phyloP scores from a whole-genome alignment of 2,888 invertebrate genomes.

The Orthonevra nobilis region DNA sequence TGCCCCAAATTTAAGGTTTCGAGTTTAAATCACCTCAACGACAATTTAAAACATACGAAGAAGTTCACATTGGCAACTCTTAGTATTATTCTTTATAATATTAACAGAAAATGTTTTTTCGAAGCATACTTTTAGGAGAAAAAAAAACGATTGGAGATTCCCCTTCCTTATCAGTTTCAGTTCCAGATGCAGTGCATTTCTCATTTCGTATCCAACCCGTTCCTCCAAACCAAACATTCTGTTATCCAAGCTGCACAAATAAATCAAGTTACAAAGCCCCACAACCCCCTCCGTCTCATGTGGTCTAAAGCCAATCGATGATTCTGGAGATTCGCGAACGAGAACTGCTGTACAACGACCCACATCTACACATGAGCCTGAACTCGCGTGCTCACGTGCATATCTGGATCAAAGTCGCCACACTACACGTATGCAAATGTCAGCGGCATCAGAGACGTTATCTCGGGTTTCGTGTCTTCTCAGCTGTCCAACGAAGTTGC shows the following conservation, averaged over 20 bases:
- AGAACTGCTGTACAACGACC: slow-evolving; percentile 41
- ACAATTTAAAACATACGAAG: too few species aligned
- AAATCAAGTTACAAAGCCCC: background rate
- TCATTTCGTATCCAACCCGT: too few species aligned
- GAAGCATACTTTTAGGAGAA: too few species aligned
- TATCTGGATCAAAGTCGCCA: slow-evolving; percentile 49
- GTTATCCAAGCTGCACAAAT: background rate
- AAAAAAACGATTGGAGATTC: too few species aligned
- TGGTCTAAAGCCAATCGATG: background rate
- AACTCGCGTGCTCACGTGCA: slow-evolving; percentile 34
- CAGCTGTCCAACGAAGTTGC: slow-evolving; percentile 37
- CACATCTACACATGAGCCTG: slow-evolving; percentile 2
- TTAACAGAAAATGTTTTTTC: too few species aligned
- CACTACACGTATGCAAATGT: slow-evolving; percentile 9
- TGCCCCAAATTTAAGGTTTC: too few species aligned
- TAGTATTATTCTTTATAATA: too few species aligned
- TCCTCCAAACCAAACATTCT: background rate
- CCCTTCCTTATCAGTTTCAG: too few species aligned
- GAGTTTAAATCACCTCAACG: too few species aligned
- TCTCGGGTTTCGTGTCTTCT: slow-evolving; percentile 54
- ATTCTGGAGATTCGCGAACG: slow-evolving; percentile 12
- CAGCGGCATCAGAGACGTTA: slow-evolving; percentile 29
- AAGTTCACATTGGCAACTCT: too few species aligned
- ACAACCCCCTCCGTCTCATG: too few species aligned
- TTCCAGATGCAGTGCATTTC: too few species aligned